A percentile compares a stretch with the other conserved stretches of the same genome.
Evolutionary conservation across 2,797 vertebrate genomes (phyloP).

Genomic region (Eidolon dupreanum): DNA sequence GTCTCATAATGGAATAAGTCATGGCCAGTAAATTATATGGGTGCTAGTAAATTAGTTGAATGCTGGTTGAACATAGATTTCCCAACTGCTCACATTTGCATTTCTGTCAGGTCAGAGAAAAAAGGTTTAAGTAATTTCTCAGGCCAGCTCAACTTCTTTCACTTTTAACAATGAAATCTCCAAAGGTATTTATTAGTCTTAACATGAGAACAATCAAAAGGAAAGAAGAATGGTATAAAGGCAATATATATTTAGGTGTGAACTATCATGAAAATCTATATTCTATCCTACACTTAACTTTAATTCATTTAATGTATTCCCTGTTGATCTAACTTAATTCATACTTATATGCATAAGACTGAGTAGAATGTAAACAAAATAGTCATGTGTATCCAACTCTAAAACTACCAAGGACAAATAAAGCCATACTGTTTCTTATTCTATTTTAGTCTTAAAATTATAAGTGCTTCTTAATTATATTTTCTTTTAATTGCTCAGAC

Average conservation of each 20-base stretch:
- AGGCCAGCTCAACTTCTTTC: neutral
- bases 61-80: neutral
- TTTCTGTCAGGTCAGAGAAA: neutral
- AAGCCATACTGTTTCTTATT: conserved; percentile 69
- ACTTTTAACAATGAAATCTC: neutral
- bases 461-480: conserved; percentile 66
- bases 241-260: neutral
- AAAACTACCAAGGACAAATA: conserved; percentile 11
- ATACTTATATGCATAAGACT: neutral
- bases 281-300: conserved; percentile 7
- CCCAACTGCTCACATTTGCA: neutral
- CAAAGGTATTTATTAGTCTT: neutral
- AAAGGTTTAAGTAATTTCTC: neutral
- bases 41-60: neutral
- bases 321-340: conserved; percentile 45
- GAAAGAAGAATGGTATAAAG: neutral
- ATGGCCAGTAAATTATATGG: neutral
- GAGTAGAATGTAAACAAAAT: neutral
- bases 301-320: conserved; percentile 32
- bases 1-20: neutral
- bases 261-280: neutral
- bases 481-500: conserved; percentile 47
- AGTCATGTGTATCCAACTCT: neutral
- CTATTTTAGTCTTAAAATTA: conserved; percentile 64
- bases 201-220: neutral